Conservation (phyloP, 2,113 vertebrate species). For the Petromus typicus region DNA sequence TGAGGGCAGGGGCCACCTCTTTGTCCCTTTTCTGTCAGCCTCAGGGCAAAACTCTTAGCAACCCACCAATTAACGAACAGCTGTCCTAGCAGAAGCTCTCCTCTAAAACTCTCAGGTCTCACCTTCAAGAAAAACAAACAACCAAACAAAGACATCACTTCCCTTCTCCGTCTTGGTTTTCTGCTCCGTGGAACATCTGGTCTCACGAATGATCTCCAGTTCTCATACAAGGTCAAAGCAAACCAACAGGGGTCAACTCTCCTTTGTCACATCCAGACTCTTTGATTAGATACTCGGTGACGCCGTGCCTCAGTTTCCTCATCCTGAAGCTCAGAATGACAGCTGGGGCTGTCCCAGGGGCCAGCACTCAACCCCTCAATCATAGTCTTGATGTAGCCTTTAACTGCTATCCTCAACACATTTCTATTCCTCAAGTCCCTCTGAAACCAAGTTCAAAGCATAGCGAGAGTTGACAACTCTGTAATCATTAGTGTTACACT, state of each 20-base stretch:
- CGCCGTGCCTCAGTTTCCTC: neutral
- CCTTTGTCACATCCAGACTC: neutral
- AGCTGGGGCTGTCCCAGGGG: neutral
- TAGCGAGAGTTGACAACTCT: accelerated
- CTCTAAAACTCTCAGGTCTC: neutral
- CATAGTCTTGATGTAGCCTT: neutral
- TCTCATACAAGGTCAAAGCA: neutral
- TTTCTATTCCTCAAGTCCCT: neutral
- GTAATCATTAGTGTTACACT: neutral
- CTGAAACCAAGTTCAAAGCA: neutral
- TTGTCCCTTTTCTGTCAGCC: neutral
- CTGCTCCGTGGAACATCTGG: accelerated
- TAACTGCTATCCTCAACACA: neutral
- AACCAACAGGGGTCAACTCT: too few relatives aligned
- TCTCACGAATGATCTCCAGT: accelerated
- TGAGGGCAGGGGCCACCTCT: constrained; percentile 15
- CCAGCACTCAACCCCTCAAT: accelerated
- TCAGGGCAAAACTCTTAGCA: constrained; percentile 29
- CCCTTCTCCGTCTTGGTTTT: neutral
- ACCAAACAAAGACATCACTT: neutral
- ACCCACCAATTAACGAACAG: neutral
- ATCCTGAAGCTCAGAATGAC: neutral
- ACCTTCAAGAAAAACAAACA: neutral
- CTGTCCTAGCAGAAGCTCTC: neutral
- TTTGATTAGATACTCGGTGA: neutral